Percentiles rank a stretch among this genome's conserved stretches.
Evolutionary conservation across 1,140 invertebrate species (phyloP).

Genomic region (Bombus sylvicola): DNA sequence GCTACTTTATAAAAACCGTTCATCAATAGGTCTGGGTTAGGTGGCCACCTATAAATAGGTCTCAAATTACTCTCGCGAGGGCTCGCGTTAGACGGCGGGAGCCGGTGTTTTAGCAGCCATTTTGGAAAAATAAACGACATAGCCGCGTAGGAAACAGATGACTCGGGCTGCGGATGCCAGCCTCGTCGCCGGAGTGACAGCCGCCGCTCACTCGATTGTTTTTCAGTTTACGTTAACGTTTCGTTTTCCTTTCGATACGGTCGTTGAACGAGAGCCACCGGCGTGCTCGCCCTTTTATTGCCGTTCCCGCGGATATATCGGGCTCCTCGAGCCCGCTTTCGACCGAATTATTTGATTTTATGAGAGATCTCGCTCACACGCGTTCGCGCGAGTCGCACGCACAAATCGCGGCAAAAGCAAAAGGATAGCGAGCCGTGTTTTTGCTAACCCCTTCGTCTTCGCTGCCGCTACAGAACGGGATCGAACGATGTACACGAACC

Average conservation of each 20-base stretch:
- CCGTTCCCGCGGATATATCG: slow-evolving; percentile 72
- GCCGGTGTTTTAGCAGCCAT: slow-evolving; percentile 79
- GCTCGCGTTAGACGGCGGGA: slow-evolving; percentile 57
- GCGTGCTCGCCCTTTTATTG: slow-evolving; percentile 63
- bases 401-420: slow-evolving; percentile 20
- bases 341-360: slow-evolving; percentile 77
- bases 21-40: slow-evolving; percentile 51
- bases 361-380: slow-evolving; percentile 62
- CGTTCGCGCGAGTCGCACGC: slow-evolving; percentile 15
- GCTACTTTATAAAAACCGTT: slow-evolving; percentile 47
- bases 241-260: slow-evolving; percentile 77
- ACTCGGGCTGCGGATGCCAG: slow-evolving; percentile 74
- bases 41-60: slow-evolving; percentile 77
- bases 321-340: slow-evolving; percentile 70
- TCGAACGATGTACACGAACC: background rate
- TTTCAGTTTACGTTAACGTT: slow-evolving; percentile 80
- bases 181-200: slow-evolving; percentile 78
- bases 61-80: slow-evolving; percentile 76
- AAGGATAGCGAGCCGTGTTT: background rate
- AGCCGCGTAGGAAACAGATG: slow-evolving; percentile 77
- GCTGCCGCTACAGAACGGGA: background rate
- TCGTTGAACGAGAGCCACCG: slow-evolving; percentile 77
- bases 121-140: slow-evolving; percentile 80
- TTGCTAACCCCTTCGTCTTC: background rate
- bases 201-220: slow-evolving; percentile 77